Evolutionary conservation across 2,888 invertebrate species (phyloP).

Genomic region (Dynastes hyllus): DNA sequence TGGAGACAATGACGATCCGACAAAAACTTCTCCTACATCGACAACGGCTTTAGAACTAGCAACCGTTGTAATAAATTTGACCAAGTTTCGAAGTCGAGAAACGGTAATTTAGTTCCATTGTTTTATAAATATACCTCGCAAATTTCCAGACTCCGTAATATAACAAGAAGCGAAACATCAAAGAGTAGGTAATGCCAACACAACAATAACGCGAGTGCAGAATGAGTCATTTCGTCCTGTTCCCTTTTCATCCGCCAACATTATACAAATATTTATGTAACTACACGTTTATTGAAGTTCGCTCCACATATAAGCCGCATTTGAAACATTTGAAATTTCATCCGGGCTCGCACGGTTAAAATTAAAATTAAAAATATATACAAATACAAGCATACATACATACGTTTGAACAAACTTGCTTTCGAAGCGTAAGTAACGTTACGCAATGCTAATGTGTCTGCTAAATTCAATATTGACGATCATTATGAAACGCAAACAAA

Average conservation of each 20-base stretch:
- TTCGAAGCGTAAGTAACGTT: slow-evolving; percentile 8
- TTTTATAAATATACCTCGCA: slow-evolving; percentile 48
- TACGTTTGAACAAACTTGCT: background rate
- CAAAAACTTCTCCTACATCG: slow-evolving; percentile 51
- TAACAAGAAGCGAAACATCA: slow-evolving; percentile 50
- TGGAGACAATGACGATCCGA: background rate
- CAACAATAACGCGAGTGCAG: slow-evolving; percentile 31
- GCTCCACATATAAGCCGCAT: background rate
- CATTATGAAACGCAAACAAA: slow-evolving; percentile 10
- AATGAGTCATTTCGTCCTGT: slow-evolving; percentile 30
- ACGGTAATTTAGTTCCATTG: slow-evolving; percentile 56
- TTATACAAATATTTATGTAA: slow-evolving; percentile 36
- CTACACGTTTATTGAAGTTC: slow-evolving; percentile 24
- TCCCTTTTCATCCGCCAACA: slow-evolving; percentile 30
- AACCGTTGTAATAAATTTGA: slow-evolving; percentile 59
- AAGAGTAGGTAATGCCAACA: slow-evolving; percentile 39
- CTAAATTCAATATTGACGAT: slow-evolving; percentile 12
- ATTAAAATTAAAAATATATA: slow-evolving; percentile 15
- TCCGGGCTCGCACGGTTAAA: slow-evolving; percentile 1
- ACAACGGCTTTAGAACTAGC: slow-evolving; percentile 53
- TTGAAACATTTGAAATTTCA: slow-evolving; percentile 24
- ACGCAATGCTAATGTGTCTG: background rate
- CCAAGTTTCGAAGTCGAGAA: slow-evolving; percentile 56
- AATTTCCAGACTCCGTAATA: slow-evolving; percentile 38
- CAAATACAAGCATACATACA: too few species aligned